A percentile compares a stretch with the other conserved stretches of the same genome.
These are phyloP conservation scores for Ylistrum balloti DNA, from an alignment of 1,140 invertebrate genomes.

Conservation along the genomic window DNA sequence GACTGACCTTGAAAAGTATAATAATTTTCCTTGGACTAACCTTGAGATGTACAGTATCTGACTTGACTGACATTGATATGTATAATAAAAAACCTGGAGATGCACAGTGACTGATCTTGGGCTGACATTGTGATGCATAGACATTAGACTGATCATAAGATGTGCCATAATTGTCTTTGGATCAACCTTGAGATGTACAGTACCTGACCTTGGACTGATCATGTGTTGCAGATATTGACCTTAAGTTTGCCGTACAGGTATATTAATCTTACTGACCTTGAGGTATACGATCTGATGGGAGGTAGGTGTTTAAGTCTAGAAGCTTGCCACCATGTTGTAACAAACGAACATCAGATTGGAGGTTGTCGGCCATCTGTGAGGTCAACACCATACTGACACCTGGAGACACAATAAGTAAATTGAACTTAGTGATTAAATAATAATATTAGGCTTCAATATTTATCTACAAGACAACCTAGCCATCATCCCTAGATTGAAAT, in stretches of 20 bases:
- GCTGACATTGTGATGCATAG: too few species aligned
- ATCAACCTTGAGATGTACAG: not conserved
- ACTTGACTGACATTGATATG: too few species aligned
- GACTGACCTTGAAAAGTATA: too few species aligned
- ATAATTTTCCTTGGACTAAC: too few species aligned
- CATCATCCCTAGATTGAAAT: too few species aligned
- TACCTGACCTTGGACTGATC: not conserved
- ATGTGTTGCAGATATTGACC: too few species aligned
- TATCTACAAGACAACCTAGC: too few species aligned
- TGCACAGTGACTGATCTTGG: too few species aligned
- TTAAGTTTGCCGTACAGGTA: too few species aligned
- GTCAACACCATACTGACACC: constrained; percentile 2
- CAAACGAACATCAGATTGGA: not conserved
- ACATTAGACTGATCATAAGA: not conserved
- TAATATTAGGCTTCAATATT: not conserved
- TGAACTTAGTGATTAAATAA: not conserved
- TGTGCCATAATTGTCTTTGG: not conserved
- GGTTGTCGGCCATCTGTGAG: not conserved
- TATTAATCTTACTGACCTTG: not conserved
- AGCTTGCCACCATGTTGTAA: constrained; percentile 8
- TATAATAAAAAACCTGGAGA: too few species aligned
- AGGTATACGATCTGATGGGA: not conserved
- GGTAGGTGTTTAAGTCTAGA: constrained; percentile 8
- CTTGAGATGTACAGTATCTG: too few species aligned
- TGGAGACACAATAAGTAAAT: not conserved